Conservation (phyloP, 2,797 vertebrate genomes). For the Tympanoctomys barrerae region DNA sequence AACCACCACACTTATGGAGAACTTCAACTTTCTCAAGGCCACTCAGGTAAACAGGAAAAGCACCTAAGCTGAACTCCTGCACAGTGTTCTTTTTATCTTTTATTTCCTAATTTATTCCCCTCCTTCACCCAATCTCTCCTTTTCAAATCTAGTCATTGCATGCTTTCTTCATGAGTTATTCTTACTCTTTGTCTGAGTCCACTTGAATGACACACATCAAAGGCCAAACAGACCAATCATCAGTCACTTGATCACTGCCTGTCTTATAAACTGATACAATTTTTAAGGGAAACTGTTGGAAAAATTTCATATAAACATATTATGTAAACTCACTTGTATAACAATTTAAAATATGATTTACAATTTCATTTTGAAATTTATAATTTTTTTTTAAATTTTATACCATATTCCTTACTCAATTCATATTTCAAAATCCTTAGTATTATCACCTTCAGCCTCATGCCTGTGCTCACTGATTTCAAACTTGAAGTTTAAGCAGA, state of each 20-base stretch:
- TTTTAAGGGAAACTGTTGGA: slow-evolving; percentile 29
- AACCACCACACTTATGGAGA: not conserved
- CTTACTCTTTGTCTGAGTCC: not conserved
- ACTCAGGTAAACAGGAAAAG: not conserved
- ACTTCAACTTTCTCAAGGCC: not conserved
- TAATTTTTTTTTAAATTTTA: not conserved
- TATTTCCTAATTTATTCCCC: not conserved
- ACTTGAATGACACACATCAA: not conserved
- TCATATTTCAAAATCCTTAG: slow-evolving; percentile 9
- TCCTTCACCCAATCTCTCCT: not conserved
- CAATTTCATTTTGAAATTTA: slow-evolving; percentile 40
- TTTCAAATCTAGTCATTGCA: slow-evolving; percentile 22
- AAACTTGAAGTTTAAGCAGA: slow-evolving; percentile 31
- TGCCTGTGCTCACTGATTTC: not conserved
- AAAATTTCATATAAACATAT: not conserved
- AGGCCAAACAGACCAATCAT: not conserved
- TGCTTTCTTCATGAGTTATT: slow-evolving; percentile 3
- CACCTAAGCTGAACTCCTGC: not conserved
- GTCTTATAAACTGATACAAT: not conserved
- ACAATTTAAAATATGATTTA: not conserved
- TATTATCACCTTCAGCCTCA: not conserved
- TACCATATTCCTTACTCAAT: not conserved
- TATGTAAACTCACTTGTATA: not conserved
- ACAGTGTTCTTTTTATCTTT: not conserved
- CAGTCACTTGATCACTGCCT: not conserved